Conservation (phyloP, 2,888 invertebrate species). For the Netelia fuscicornis region DNA sequence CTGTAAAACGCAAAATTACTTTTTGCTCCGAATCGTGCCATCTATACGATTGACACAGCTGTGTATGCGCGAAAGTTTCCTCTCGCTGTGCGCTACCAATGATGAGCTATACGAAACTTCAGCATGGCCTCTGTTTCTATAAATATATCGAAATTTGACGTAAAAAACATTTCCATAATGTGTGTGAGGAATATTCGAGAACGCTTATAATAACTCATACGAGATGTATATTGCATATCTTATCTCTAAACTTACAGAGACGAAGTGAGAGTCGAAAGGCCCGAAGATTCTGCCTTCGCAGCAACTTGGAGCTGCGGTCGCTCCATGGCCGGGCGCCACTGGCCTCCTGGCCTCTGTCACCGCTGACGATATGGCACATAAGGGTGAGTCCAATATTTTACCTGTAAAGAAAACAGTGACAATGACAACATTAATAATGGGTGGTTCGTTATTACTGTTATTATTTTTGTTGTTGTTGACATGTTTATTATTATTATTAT, state of each 20-base stretch:
- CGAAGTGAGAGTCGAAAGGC: conserved; percentile 82
- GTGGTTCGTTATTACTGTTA: no score
- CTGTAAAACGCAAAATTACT: no score
- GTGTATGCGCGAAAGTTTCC: conserved; percentile 7
- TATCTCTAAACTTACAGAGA: conserved; percentile 76
- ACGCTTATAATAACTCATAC: not conserved
- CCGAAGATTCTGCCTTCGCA: conserved; percentile 91
- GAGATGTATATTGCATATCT: not conserved
- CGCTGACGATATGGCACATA: conserved; percentile 94
- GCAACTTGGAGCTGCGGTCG: conserved; percentile 92
- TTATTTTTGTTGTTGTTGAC: no score
- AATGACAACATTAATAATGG: not conserved
- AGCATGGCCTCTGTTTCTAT: no score
- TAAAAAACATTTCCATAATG: no score
- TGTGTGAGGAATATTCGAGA: no score
- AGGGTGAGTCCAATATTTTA: conserved; percentile 88
- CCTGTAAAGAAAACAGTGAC: not conserved
- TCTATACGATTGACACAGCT: conserved; percentile 61
- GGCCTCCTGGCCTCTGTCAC: conserved; percentile 87
- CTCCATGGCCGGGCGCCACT: conserved; percentile 93
- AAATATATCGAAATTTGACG: no score
- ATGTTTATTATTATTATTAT: no score
- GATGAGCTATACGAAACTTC: not conserved
- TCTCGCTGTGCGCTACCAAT: not conserved
- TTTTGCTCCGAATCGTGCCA: no score